Evolutionary conservation across 2,888 invertebrate species (phyloP).

Genomic region (Melipona beecheii): DNA sequence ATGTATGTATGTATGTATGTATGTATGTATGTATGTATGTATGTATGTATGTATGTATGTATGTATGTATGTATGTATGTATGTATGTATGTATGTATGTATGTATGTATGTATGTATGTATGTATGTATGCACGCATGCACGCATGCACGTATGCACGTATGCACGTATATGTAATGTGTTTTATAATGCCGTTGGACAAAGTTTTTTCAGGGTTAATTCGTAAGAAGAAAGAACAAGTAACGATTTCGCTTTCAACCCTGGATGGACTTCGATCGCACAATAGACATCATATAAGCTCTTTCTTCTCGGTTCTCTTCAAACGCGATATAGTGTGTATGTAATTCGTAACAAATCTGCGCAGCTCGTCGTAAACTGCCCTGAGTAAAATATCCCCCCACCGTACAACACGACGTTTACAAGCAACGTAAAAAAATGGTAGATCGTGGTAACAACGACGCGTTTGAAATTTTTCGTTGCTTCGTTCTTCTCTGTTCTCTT

Average conservation of each 20-base stretch:
- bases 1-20: too few relatives aligned
- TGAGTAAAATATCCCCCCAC: conserved; percentile 71
- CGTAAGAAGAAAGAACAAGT: conserved; percentile 44
- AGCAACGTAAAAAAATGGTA: neutral
- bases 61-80: too few relatives aligned
- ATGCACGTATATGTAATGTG: neutral
- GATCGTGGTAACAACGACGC: neutral
- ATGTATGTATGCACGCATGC: too few relatives aligned
- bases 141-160: too few relatives aligned
- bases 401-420: conserved; percentile 29
- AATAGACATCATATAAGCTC: conserved; percentile 35
- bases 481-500: neutral
- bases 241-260: conserved; percentile 24
- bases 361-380: conserved; percentile 65
- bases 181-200: neutral
- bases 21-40: too few relatives aligned
- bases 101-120: too few relatives aligned
- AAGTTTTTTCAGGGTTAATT: conserved; percentile 27
- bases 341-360: conserved; percentile 60
- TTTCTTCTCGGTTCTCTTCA: conserved; percentile 11
- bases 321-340: conserved; percentile 27
- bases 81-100: neutral
- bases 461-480: neutral
- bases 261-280: conserved; percentile 32
- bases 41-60: too few relatives aligned